Evolutionary conservation across 2,888 invertebrate genomes (phyloP).

Genomic region (Corythucha ciliata): DNA sequence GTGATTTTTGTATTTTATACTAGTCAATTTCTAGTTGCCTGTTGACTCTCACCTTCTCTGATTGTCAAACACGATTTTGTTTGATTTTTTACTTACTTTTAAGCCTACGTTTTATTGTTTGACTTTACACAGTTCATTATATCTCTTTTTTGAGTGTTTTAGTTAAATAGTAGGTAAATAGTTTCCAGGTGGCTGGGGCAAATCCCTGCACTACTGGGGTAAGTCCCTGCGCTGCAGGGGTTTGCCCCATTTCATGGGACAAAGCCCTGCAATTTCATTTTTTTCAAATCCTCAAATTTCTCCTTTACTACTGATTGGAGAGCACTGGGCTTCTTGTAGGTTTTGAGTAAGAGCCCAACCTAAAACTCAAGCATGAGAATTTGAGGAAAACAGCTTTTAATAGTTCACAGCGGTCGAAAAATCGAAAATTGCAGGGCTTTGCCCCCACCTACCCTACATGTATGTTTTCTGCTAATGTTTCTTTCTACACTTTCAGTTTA

Average conservation of each 20-base stretch:
- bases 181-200: not conserved
- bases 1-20: too few species aligned
- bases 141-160: constrained; percentile 1
- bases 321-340: not conserved
- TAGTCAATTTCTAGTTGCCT: too few species aligned
- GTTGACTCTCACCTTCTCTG: too few species aligned
- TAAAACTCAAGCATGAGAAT: not conserved
- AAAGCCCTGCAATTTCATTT: constrained; percentile 1
- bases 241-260: not conserved
- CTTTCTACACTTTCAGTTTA: too few species aligned
- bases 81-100: too few species aligned
- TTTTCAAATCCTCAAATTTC: not conserved
- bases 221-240: not conserved
- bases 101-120: not conserved
- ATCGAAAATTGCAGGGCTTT: too few species aligned
- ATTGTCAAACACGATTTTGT: too few species aligned
- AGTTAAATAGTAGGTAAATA: not conserved
- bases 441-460: too few species aligned
- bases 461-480: too few species aligned
- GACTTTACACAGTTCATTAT: not conserved
- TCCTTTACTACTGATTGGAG: not conserved
- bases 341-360: not conserved
- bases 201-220: not conserved
- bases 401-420: not conserved
- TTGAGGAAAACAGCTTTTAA: not conserved